These are phyloP conservation scores for Cephus spinipes DNA, from an alignment of 2,888 invertebrate genomes.

Conservation along the genomic window DNA sequence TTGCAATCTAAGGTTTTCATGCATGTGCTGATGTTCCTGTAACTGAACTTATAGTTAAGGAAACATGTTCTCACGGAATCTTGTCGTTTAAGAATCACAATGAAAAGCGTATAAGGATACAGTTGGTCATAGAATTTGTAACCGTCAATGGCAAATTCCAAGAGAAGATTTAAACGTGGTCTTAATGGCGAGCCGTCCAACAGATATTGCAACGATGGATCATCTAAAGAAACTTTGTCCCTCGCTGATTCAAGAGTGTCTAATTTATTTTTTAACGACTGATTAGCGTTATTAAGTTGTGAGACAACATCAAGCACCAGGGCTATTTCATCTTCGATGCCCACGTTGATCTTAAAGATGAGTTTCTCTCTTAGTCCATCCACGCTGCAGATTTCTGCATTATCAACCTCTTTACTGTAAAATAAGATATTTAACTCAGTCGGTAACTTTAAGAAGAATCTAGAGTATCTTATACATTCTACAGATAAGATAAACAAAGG, in stretches of 20 bases:
- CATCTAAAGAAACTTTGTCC: conserved; percentile 40
- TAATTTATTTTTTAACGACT: conserved; percentile 51
- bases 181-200: conserved; percentile 47
- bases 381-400: conserved; percentile 42
- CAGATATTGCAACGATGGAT: conserved; percentile 43
- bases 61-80: not conserved
- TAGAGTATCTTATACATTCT: not conserved
- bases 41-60: conserved; percentile 25
- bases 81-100: not conserved
- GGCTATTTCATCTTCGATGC: conserved; percentile 48
- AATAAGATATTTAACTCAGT: conserved; percentile 8
- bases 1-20: conserved; percentile 46
- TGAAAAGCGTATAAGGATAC: conserved; percentile 42
- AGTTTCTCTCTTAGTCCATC: conserved; percentile 43
- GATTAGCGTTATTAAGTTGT: conserved; percentile 41
- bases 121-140: conserved; percentile 43
- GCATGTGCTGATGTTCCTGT: conserved; percentile 21
- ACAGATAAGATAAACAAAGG: not conserved
- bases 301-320: conserved; percentile 32
- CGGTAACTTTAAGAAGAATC: not conserved
- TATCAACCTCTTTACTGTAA: conserved; percentile 45
- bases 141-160: conserved; percentile 51
- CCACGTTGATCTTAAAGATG: conserved; percentile 50
- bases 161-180: conserved; percentile 49
- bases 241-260: conserved; percentile 42